Evolutionary conservation across 2,888 invertebrate genomes (phyloP).

Genomic region (Blastobasis adustella): DNA sequence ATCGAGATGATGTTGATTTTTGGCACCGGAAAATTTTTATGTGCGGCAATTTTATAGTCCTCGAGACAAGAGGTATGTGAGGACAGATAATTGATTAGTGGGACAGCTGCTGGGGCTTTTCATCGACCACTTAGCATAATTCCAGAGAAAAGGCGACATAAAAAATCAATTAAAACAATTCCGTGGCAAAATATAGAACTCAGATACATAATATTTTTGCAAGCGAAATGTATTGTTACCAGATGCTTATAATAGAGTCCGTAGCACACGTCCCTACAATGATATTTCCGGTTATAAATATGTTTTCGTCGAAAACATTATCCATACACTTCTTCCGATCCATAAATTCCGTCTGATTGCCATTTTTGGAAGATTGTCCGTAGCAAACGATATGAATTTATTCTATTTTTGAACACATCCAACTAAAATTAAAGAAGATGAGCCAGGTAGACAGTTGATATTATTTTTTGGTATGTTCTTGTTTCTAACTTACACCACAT

Average conservation of each 20-base stretch:
- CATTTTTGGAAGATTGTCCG: constrained; percentile 10
- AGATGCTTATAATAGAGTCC: neutral
- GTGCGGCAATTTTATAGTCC: constrained; percentile 60
- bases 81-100: constrained; percentile 59
- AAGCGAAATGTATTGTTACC: too few species aligned
- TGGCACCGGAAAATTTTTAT: constrained; percentile 60
- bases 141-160: constrained; percentile 22
- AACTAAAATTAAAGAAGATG: too few species aligned
- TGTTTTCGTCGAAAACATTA: constrained; percentile 36
- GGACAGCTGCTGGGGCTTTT: constrained; percentile 56
- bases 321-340: constrained; percentile 49
- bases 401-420: too few species aligned
- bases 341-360: constrained; percentile 37
- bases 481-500: too few species aligned
- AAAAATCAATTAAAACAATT: too few species aligned
- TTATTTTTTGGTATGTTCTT: too few species aligned
- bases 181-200: too few species aligned
- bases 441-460: too few species aligned
- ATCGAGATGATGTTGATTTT: constrained; percentile 59
- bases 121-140: constrained; percentile 41
- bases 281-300: constrained; percentile 21
- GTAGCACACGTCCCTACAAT: constrained; percentile 19
- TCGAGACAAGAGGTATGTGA: constrained; percentile 58
- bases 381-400: too few species aligned
- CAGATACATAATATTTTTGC: too few species aligned